phyloP scores from a whole-genome alignment of 2,113 vertebrate genomes.

The Gnathonemus longibarbis region DNA sequence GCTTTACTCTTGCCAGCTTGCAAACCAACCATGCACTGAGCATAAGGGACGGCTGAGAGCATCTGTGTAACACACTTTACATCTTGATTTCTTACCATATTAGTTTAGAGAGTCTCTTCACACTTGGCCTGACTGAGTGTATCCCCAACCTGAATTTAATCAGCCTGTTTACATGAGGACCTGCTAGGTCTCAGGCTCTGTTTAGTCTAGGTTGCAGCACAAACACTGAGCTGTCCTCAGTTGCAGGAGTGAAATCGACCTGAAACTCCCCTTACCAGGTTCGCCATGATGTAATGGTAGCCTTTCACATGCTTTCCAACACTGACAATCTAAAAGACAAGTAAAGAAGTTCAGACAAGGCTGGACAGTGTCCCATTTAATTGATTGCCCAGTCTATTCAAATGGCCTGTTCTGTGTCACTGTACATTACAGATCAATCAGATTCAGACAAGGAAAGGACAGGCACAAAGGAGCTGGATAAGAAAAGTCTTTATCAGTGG shows the following conservation, averaged over 20 bases:
- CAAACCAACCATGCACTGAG: background rate
- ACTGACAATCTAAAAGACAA: conserved; percentile 79
- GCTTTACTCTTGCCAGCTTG: background rate
- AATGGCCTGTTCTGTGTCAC: conserved; percentile 2
- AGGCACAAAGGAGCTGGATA: background rate
- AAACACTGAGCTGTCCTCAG: background rate
- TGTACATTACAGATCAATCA: conserved; percentile 17
- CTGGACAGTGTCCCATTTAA: conserved; percentile 25
- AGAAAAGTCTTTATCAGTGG: background rate
- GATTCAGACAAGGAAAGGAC: background rate
- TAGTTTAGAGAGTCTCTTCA: background rate
- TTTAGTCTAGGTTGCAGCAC: background rate
- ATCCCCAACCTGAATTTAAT: background rate
- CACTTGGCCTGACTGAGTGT: background rate
- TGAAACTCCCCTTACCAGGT: conserved; percentile 72
- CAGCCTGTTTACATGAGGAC: background rate
- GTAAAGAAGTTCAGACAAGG: conserved; percentile 36
- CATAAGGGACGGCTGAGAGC: background rate
- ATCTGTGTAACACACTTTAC: background rate
- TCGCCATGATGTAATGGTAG: conserved; percentile 98
- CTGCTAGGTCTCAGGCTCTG: background rate
- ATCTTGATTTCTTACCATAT: background rate
- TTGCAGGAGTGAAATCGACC: background rate
- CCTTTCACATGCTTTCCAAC: conserved; percentile 97
- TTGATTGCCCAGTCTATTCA: background rate